A percentile compares a stretch with the other conserved stretches of the same genome.
These are phyloP conservation scores for Callospermophilus lateralis DNA, from an alignment of 2,113 vertebrate genomes.

Conservation along the genomic window DNA sequence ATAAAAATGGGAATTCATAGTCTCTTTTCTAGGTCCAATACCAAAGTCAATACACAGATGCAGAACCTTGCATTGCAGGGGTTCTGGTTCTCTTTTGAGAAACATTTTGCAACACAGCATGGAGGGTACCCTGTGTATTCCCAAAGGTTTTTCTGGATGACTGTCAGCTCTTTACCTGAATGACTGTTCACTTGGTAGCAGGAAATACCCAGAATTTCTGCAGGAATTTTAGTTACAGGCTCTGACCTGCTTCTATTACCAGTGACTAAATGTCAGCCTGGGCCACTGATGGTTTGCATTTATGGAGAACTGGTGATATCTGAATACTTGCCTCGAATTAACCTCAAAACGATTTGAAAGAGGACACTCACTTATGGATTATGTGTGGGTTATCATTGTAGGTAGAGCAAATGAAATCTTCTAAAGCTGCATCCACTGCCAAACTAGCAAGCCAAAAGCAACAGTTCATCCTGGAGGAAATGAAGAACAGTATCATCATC, in stretches of 20 bases:
- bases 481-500: not conserved
- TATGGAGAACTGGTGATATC: not conserved
- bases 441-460: constrained; percentile 1
- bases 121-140: not conserved
- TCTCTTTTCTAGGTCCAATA: not conserved
- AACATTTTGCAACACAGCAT: not conserved
- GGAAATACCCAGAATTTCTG: not conserved
- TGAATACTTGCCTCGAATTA: not conserved
- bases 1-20: not conserved
- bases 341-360: not conserved
- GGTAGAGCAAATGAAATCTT: not conserved
- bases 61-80: not conserved
- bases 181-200: not conserved
- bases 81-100: not conserved
- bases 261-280: not conserved
- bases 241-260: not conserved
- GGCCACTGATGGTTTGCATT: not conserved
- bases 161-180: not conserved
- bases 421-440: not conserved
- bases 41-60: not conserved
- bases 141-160: not conserved
- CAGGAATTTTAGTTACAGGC: not conserved
- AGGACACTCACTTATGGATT: not conserved
- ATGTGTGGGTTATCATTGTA: not conserved
- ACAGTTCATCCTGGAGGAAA: not conserved